These are phyloP conservation scores for Latrodectus geometricus DNA, from an alignment of 1,140 invertebrate genomes.

Conservation along the genomic window DNA sequence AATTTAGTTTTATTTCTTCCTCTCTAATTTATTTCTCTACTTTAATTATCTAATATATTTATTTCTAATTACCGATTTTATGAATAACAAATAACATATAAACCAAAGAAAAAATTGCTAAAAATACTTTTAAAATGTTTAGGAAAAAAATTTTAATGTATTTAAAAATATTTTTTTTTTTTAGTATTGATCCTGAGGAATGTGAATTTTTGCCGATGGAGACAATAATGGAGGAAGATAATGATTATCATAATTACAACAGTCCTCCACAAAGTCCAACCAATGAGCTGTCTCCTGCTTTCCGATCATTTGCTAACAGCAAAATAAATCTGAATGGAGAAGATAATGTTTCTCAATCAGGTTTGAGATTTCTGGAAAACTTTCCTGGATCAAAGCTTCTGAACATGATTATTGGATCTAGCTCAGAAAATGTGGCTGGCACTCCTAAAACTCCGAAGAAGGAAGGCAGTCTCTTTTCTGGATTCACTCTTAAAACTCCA, in stretches of 20 bases:
- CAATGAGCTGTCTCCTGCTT: constrained; percentile 49
- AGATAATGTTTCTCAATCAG: constrained; percentile 55
- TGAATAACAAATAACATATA: too few relatives aligned
- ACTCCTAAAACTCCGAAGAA: constrained; percentile 33
- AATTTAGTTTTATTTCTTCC: too few relatives aligned
- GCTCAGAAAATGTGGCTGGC: constrained; percentile 58
- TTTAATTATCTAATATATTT: too few relatives aligned
- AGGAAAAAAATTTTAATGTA: too few relatives aligned
- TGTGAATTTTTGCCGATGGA: constrained; percentile 65
- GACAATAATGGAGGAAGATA: constrained; percentile 63
- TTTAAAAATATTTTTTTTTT: not conserved
- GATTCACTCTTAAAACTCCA: constrained; percentile 50
- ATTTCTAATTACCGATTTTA: too few relatives aligned
- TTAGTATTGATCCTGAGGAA: constrained; percentile 63
- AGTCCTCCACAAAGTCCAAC: constrained; percentile 60
- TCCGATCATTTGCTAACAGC: constrained; percentile 25
- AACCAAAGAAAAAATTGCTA: too few relatives aligned
- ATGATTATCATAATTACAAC: constrained; percentile 62
- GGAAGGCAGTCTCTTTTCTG: constrained; percentile 31
- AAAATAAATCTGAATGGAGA: constrained; percentile 36
- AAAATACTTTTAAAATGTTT: too few relatives aligned
- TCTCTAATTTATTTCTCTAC: too few relatives aligned
- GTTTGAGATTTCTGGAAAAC: constrained; percentile 34
- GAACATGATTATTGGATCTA: constrained; percentile 63
- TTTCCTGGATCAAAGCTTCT: constrained; percentile 58